Evolutionary conservation across 2,113 vertebrate species (phyloP).

Genomic region (Pimephales promelas): DNA sequence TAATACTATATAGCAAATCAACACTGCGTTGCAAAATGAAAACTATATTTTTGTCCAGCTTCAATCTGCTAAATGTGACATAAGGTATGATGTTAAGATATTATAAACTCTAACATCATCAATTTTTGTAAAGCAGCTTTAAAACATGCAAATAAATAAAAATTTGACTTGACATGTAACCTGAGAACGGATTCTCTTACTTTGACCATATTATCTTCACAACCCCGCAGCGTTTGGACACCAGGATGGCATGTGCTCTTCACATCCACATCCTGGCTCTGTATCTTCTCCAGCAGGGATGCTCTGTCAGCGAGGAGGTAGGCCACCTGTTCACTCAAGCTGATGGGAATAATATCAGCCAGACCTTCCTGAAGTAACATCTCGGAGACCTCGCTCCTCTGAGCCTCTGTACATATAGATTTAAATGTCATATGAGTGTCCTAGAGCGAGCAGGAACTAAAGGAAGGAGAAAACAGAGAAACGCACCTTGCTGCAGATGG

Average conservation of each 20-base stretch:
- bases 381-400: conserved; percentile 81
- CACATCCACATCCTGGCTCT: conserved; percentile 52
- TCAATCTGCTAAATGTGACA: too few relatives aligned
- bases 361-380: conserved; percentile 83
- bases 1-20: too few relatives aligned
- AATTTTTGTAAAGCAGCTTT: neutral
- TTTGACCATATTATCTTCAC: conserved; percentile 57
- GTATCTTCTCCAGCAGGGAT: conserved; percentile 71
- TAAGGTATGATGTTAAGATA: neutral
- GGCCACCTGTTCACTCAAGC: conserved; percentile 79
- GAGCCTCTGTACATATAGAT: conserved; percentile 70
- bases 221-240: conserved; percentile 47
- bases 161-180: neutral
- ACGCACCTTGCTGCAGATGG: conserved; percentile 76
- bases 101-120: neutral
- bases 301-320: conserved; percentile 82
- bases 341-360: conserved; percentile 76
- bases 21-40: too few relatives aligned
- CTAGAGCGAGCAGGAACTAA: neutral
- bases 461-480: neutral
- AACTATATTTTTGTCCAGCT: too few relatives aligned
- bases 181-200: conserved; percentile 50
- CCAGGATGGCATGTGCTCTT: conserved; percentile 53
- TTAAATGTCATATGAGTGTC: neutral
- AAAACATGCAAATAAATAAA: neutral